Base-by-base conservation (phyloP, 2,113 vertebrate species). In the Rhea americana region DNA sequence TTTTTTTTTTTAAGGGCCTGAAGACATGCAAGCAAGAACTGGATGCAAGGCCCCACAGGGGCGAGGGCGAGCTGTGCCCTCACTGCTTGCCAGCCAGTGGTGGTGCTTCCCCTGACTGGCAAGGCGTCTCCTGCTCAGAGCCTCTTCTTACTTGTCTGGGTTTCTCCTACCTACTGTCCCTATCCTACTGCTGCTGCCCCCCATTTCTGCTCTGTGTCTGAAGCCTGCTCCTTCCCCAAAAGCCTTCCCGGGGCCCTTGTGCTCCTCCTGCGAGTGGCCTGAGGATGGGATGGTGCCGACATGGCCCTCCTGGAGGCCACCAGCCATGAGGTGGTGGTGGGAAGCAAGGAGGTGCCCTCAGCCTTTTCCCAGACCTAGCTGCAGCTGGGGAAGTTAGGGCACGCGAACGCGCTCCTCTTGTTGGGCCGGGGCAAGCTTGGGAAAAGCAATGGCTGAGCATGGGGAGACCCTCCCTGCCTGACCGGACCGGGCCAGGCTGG, bases 381-480 rank as follows among this genome's bases (percentile, higher is more conserved):
- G 26, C 55, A 4, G 48, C 1, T 17, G 17, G 45, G 4, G 6
- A 26, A 37, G 55, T 24, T 2, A 41, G 14, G 58, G 35, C 58
- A 8, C 43, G 2, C 4, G 2, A 11, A 11, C 1, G 39, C 4
- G n/a, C 39, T 32, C 7, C 4, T 5, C 19, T 7, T 4, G 10
- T 5, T 3, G 19, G 14, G 26, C 15, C 21, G 3, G 0, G 21
- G 11, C 55, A 22, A 17, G 17, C 45, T 47, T 47, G 45, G 55
- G 55, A 17, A 58, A 32, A 18, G 55, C 16, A 9, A 6, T 6
- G 35, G 35, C 6, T 6, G 35, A 35, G 35, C 35, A 35, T 6
- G 6, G 35, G 35, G 35, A 35, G 35, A 35, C 35, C 35, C 35
- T 35, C 35, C 35, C 35, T 35, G 35, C 35, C 35, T 35, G 35